phyloP scores from a whole-genome alignment of 2,888 invertebrate genomes.

The Morpho helenor region DNA sequence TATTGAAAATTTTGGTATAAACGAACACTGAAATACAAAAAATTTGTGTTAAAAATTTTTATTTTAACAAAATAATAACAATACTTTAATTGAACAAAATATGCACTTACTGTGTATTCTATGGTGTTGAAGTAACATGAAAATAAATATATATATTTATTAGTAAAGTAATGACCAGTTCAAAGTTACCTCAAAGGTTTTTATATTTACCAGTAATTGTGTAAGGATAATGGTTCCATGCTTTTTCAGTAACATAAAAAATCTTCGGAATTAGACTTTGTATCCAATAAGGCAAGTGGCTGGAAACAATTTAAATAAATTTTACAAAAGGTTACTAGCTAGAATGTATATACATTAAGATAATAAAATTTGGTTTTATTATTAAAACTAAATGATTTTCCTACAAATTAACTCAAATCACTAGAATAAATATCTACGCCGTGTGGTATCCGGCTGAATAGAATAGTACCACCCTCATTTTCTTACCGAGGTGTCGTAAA shows the following conservation, averaged over 20 bases:
- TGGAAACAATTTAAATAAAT: slow-evolving; percentile 49
- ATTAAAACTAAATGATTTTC: too few relatives aligned
- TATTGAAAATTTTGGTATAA: slow-evolving; percentile 91
- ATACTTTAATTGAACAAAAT: background rate
- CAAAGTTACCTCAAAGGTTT: slow-evolving; percentile 1
- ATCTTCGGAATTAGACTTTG: slow-evolving; percentile 92
- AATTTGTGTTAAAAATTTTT: slow-evolving; percentile 15
- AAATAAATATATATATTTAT: slow-evolving; percentile 39
- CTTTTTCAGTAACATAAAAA: slow-evolving; percentile 95
- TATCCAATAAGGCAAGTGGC: slow-evolving; percentile 94
- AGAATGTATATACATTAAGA: too few relatives aligned
- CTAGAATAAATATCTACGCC: too few relatives aligned
- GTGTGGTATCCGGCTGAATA: too few relatives aligned
- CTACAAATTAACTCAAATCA: too few relatives aligned
- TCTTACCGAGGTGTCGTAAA: too few relatives aligned
- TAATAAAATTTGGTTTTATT: too few relatives aligned
- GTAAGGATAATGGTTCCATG: slow-evolving; percentile 96
- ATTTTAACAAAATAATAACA: slow-evolving; percentile 1
- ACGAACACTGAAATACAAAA: slow-evolving; percentile 87
- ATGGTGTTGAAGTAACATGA: slow-evolving; percentile 40
- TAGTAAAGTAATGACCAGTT: slow-evolving; percentile 8
- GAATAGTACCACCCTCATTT: too few relatives aligned
- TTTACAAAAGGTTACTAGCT: too few relatives aligned
- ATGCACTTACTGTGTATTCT: slow-evolving; percentile 87
- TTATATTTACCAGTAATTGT: slow-evolving; percentile 86